phyloP scores from a whole-genome alignment of 2,113 vertebrate species.

The Rhinopomastus cyanomelas region DNA sequence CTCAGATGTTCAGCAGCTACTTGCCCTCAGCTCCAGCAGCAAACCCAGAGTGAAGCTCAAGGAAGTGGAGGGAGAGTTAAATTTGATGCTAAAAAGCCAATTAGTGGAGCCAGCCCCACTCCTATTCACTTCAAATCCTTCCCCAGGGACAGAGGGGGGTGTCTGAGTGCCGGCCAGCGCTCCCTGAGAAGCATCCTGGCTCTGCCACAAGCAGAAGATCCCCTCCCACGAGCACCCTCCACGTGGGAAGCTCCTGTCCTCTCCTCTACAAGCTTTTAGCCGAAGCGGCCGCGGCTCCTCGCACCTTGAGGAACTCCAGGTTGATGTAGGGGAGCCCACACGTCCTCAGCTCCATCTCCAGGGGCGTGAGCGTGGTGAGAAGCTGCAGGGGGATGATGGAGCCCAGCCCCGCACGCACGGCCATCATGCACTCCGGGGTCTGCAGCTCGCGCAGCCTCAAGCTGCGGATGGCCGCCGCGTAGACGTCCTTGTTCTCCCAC shows the following conservation, averaged over 20 bases:
- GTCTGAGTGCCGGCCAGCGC: background rate
- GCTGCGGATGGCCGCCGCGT: constrained; percentile 85
- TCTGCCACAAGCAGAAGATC: background rate
- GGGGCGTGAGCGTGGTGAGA: constrained; percentile 87
- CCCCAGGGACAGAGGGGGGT: background rate
- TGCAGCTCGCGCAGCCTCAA: constrained; percentile 91
- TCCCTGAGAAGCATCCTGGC: background rate
- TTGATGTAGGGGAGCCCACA: constrained; percentile 95
- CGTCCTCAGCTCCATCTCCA: constrained; percentile 94
- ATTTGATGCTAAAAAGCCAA: background rate
- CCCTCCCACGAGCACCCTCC: background rate
- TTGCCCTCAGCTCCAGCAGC: no score
- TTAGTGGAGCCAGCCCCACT: background rate
- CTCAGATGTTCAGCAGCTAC: background rate
- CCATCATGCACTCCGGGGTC: constrained; percentile 88
- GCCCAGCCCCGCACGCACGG: constrained; percentile 88
- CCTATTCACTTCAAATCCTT: background rate
- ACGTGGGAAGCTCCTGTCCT: accelerated
- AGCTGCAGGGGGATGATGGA: constrained; percentile 97
- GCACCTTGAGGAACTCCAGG: constrained; percentile 96
- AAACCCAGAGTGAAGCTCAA: no score
- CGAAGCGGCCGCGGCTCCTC: background rate
- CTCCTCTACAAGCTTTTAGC: background rate
- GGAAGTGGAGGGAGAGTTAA: background rate
- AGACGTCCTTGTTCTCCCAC: constrained; percentile 96